These are phyloP conservation scores for Galeopsomyia nigrocyanea DNA, from an alignment of 2,888 invertebrate species.

Conservation along the genomic window DNA sequence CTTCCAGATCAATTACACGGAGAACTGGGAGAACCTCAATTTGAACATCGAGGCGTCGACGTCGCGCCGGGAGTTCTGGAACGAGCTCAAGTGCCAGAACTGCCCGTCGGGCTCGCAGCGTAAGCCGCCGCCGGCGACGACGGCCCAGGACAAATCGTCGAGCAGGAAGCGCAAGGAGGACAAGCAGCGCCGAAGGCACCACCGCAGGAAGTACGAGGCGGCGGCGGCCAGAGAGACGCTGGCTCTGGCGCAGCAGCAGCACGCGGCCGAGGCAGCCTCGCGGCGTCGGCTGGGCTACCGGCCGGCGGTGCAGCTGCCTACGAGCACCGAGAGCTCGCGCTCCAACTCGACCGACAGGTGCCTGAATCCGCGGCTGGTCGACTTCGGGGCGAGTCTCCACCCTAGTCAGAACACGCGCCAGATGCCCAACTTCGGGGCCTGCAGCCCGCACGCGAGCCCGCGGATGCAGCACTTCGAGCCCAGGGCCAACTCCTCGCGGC, in stretches of 20 bases:
- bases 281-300: constrained; percentile 11
- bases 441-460: constrained; percentile 64
- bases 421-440: constrained; percentile 65
- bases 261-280: background rate
- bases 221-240: constrained; percentile 24
- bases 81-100: constrained; percentile 64
- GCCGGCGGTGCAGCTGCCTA: constrained; percentile 31
- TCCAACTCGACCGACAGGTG: constrained; percentile 66
- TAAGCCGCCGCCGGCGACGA: constrained; percentile 49
- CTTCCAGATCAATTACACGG: constrained; percentile 65
- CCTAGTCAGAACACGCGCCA: constrained; percentile 65
- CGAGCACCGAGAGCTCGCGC: constrained; percentile 64
- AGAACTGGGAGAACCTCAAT: constrained; percentile 67
- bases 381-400: constrained; percentile 63
- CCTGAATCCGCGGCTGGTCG: constrained; percentile 57
- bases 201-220: constrained; percentile 55
- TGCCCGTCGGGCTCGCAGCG: constrained; percentile 51
- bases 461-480: constrained; percentile 65
- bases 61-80: constrained; percentile 64
- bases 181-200: constrained; percentile 55
- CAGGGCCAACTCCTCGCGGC: constrained; percentile 44
- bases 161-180: constrained; percentile 53
- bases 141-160: constrained; percentile 48
- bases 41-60: constrained; percentile 63
- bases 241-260: background rate